These are phyloP conservation scores for Bibio marci DNA, from an alignment of 2,888 invertebrate genomes.

Conservation along the genomic window DNA sequence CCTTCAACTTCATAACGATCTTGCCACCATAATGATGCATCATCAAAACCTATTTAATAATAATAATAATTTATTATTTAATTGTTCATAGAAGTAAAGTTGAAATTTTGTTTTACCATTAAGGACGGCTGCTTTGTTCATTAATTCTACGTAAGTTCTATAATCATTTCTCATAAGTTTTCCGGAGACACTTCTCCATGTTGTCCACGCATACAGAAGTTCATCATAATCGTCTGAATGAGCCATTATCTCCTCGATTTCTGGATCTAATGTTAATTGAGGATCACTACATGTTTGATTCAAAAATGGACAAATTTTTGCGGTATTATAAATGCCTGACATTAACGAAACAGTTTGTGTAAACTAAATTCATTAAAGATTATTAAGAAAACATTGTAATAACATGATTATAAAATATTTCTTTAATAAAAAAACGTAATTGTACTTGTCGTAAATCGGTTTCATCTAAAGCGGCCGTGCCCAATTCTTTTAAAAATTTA, in stretches of 20 bases:
- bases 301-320: conserved; percentile 19
- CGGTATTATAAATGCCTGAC: conserved; percentile 21
- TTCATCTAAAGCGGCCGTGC: conserved; percentile 29
- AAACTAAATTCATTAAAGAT: conserved; percentile 13
- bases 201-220: conserved; percentile 30
- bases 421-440: conserved; percentile 5
- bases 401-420: background rate
- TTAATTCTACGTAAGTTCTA: conserved; percentile 31
- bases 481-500: conserved; percentile 28
- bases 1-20: conserved; percentile 26
- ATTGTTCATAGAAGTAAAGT: too few species aligned
- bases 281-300: conserved; percentile 13
- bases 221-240: conserved; percentile 17
- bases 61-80: too few species aligned
- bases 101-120: too few species aligned
- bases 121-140: conserved; percentile 37
- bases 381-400: background rate
- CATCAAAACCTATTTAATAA: too few species aligned
- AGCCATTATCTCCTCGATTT: conserved; percentile 15
- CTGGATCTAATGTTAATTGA: background rate
- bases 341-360: conserved; percentile 12
- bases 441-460: conserved; percentile 24
- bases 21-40: conserved; percentile 29
- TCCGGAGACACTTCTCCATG: conserved; percentile 35
- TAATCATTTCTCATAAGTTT: conserved; percentile 30